Evolutionary conservation across 2,797 vertebrate genomes (phyloP), one percentile per base, ranked within the genome.

Genomic region (Onychomys leucogaster): DNA sequence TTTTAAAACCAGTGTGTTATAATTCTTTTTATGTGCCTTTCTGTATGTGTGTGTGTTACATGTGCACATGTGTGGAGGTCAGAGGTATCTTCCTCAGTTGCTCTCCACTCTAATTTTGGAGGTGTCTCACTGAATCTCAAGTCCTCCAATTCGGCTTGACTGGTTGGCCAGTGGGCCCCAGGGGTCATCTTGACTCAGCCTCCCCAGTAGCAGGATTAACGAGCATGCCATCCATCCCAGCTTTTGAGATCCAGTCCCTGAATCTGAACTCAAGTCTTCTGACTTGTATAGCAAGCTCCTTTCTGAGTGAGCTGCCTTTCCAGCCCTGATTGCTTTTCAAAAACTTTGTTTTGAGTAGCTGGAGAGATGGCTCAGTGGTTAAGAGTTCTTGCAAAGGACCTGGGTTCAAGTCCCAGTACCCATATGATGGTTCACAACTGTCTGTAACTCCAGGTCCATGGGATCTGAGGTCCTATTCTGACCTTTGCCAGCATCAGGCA

Each of bases 251-350:
- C 16, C 16, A 52, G 84, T 19, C 25, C 37, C 84, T 87, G 65
- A 29, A 34, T 87, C n/a, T 55, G 25, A 87, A 27, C 7, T 25
- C 23, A 27, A 7, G 2, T n/a, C 32, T 19, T 23, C 21, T 6
- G 3, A 23, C 34, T 16, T 55, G 21, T 17, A 17, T 21, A 69
- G 34, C 32, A 16, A 27, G 59, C 21, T 37, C 65, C 37, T 69
- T 49, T 23, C 17, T 9, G 29, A 46, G 9, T 7, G 32, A 49
- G 19, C 11, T 32, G 7, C 23, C 83, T 23, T 63, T 32, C 43
- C 83, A 85, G 81, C 81, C 37, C 37, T 84, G 59, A 17, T 37
- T 93, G n/a, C 8, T 69, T 95, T 73, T 91, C n/a, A 90, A 46
- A 37, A 37, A 10, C 29, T 25, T 59, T 16, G n/a, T 59, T 82